A percentile compares a stretch with the other conserved stretches of the same genome.
Evolutionary conservation across 2,797 vertebrate species (phyloP).

Genomic region (Amazona finschi): DNA sequence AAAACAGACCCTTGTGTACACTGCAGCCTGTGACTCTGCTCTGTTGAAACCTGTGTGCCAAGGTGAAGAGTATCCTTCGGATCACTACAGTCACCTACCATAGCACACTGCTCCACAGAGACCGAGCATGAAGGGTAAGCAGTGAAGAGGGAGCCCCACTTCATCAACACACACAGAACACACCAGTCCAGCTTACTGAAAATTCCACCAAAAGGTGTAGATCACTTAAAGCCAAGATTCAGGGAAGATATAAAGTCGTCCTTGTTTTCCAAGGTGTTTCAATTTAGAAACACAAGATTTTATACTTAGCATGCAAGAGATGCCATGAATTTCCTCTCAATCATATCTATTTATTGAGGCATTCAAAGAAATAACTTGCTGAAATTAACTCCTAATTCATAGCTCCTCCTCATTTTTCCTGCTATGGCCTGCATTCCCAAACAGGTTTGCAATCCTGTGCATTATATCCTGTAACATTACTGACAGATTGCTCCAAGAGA

Average conservation of each 20-base stretch:
- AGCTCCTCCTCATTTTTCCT: not conserved
- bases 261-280: not conserved
- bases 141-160: not conserved
- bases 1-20: not conserved
- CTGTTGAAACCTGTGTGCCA: not conserved
- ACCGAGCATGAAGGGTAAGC: not conserved
- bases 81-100: not conserved
- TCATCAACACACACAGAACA: not conserved
- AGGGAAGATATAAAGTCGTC: not conserved
- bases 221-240: not conserved
- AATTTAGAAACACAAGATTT: not conserved
- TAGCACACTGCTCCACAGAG: fast-evolving
- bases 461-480: not conserved
- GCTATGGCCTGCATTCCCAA: not conserved
- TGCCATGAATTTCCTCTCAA: not conserved
- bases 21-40: not conserved
- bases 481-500: not conserved
- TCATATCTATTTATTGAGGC: not conserved
- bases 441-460: not conserved
- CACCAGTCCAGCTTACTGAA: not conserved
- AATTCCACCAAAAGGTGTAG: not conserved
- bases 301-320: not conserved
- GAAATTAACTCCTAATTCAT: not conserved
- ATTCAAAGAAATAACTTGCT: not conserved
- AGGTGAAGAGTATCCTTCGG: not conserved